A percentile compares a stretch with the other conserved stretches of the same genome.
phyloP scores from a whole-genome alignment of 1,140 invertebrate species.

The Eubasilissa regina region DNA sequence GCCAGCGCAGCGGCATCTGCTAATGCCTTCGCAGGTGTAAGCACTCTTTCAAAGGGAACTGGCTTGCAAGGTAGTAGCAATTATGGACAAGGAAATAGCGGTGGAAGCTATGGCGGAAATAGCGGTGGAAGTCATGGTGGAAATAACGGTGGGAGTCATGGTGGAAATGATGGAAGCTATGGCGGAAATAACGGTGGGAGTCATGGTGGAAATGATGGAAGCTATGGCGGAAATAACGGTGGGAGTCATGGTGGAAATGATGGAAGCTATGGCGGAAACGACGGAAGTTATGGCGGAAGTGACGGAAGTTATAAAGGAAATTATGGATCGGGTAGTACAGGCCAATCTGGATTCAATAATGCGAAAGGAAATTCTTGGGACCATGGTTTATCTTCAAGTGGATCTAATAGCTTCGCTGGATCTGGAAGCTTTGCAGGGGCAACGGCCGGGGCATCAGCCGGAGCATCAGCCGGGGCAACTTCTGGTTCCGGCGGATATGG shows the following conservation, averaged over 20 bases:
- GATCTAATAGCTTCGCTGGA: not conserved
- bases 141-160: not conserved
- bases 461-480: not conserved
- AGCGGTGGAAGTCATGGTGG: not conserved
- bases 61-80: not conserved
- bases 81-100: not conserved
- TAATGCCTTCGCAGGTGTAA: not conserved
- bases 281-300: not conserved
- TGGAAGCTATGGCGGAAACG: not conserved
- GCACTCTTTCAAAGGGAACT: too few species aligned
- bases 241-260: not conserved
- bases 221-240: not conserved
- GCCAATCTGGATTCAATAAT: too few species aligned
- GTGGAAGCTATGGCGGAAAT: constrained; percentile 3
- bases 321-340: not conserved
- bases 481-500: constrained; percentile 23
- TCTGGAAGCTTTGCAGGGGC: constrained; percentile 5
- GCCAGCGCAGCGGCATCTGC: not conserved
- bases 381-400: not conserved
- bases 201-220: not conserved
- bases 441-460: not conserved
- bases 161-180: not conserved
- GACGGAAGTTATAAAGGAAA: not conserved
- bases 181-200: not conserved
- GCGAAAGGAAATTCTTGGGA: too few species aligned